phyloP scores from a whole-genome alignment of 2,113 vertebrate species.

The Equus quagga region DNA sequence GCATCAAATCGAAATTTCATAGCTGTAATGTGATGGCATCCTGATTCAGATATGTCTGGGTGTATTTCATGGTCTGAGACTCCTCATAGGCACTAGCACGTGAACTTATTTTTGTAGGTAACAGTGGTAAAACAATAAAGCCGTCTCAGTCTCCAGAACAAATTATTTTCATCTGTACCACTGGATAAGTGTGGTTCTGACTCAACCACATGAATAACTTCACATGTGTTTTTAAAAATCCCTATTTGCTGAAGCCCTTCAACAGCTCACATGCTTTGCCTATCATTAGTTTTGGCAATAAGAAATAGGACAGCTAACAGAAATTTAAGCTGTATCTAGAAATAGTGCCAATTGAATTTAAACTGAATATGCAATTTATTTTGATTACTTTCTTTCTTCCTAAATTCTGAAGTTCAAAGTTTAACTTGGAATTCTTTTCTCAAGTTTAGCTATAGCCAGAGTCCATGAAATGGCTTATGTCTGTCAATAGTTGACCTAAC shows the following conservation, averaged over 20 bases:
- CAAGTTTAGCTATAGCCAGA: conserved; percentile 66
- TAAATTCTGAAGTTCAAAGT: conserved; percentile 73
- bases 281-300: conserved; percentile 27
- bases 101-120: conserved; percentile 31
- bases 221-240: conserved; percentile 26
- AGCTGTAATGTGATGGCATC: background rate
- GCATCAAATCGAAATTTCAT: background rate
- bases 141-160: background rate
- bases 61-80: background rate
- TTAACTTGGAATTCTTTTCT: conserved; percentile 75
- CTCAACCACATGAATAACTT: background rate
- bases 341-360: conserved; percentile 23
- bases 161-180: conserved; percentile 37
- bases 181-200: background rate
- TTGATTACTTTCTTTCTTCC: conserved; percentile 31
- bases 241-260: background rate
- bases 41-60: background rate
- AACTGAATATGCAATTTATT: conserved; percentile 27
- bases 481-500: conserved; percentile 72
- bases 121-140: conserved; percentile 36
- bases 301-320: conserved; percentile 17
- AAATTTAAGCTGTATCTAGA: conserved; percentile 20
- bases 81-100: background rate
- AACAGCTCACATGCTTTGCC: background rate
- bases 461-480: conserved; percentile 65